A percentile compares a stretch with the other conserved stretches of the same genome.
phyloP scores from a whole-genome alignment of 2,888 invertebrate species.

The Thumatha senex region DNA sequence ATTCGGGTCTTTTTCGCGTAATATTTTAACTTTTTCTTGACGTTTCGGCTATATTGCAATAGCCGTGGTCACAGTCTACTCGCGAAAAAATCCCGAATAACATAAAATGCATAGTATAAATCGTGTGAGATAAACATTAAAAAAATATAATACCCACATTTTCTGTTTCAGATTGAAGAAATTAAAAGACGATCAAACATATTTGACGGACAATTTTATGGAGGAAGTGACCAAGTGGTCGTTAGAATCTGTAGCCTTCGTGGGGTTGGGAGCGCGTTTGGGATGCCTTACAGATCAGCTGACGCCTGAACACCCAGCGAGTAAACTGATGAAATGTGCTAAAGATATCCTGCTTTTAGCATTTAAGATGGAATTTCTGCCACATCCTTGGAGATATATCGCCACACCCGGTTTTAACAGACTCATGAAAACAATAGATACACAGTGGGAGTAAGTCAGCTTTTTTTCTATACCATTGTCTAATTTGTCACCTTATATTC shows the following conservation, averaged over 20 bases:
- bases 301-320: constrained; percentile 56
- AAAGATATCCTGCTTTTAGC: constrained; percentile 55
- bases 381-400: constrained; percentile 58
- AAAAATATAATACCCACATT: neutral
- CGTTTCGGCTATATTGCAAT: too few species aligned
- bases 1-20: too few species aligned
- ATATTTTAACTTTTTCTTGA: too few species aligned
- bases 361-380: constrained; percentile 59
- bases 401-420: constrained; percentile 60
- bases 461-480: too few species aligned
- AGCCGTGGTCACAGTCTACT: too few species aligned
- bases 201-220: constrained; percentile 68
- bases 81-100: too few species aligned
- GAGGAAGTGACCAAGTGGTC: constrained; percentile 85
- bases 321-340: constrained; percentile 53
- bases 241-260: constrained; percentile 80
- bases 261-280: constrained; percentile 63
- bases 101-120: too few species aligned
- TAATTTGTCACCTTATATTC: neutral
- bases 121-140: too few species aligned
- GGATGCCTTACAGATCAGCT: constrained; percentile 61
- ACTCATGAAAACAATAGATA: constrained; percentile 58
- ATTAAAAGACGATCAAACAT: constrained; percentile 47
- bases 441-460: constrained; percentile 75
- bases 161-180: constrained; percentile 50